phyloP scores from a whole-genome alignment of 2,888 invertebrate genomes.

The Argyresthia albistria region DNA sequence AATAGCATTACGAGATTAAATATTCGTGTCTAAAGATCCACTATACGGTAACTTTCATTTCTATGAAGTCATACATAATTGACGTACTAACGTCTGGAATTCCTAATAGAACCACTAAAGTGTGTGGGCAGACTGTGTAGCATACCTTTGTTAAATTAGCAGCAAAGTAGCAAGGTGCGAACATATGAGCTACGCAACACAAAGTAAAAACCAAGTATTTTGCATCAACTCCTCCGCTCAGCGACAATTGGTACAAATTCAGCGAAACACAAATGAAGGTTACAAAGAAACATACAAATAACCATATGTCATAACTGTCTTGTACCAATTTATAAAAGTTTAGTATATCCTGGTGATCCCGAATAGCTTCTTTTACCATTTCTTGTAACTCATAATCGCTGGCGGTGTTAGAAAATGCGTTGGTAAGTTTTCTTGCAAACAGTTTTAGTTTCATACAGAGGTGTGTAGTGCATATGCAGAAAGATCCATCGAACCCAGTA shows the following conservation, averaged over 20 bases:
- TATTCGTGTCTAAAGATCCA: too few species aligned
- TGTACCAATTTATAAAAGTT: slow-evolving; percentile 32
- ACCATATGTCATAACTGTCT: slow-evolving; percentile 39
- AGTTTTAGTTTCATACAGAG: slow-evolving; percentile 41
- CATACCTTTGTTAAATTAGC: too few species aligned
- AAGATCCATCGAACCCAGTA: slow-evolving; percentile 43
- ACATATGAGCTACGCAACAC: slow-evolving; percentile 36
- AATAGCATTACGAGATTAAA: too few species aligned
- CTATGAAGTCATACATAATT: too few species aligned
- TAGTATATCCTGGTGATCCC: slow-evolving; percentile 38
- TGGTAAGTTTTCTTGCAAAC: slow-evolving; percentile 27
- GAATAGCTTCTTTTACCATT: slow-evolving; percentile 28
- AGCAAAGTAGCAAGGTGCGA: slow-evolving; percentile 37
- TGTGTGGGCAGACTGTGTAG: too few species aligned
- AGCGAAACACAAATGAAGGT: slow-evolving; percentile 38
- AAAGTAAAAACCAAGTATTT: slow-evolving; percentile 36
- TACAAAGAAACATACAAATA: slow-evolving; percentile 35
- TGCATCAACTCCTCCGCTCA: slow-evolving; percentile 28
- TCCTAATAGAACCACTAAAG: too few species aligned
- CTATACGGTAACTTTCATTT: too few species aligned
- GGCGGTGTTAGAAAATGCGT: slow-evolving; percentile 26
- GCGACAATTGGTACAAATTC: slow-evolving; percentile 39
- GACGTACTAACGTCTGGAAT: too few species aligned
- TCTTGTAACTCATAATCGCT: slow-evolving; percentile 21
- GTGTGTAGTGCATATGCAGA: slow-evolving; percentile 44